Percentiles rank a stretch among this genome's conserved stretches.
Conservation (phyloP, 2,797 vertebrate species). For the Meda fulgida region DNA sequence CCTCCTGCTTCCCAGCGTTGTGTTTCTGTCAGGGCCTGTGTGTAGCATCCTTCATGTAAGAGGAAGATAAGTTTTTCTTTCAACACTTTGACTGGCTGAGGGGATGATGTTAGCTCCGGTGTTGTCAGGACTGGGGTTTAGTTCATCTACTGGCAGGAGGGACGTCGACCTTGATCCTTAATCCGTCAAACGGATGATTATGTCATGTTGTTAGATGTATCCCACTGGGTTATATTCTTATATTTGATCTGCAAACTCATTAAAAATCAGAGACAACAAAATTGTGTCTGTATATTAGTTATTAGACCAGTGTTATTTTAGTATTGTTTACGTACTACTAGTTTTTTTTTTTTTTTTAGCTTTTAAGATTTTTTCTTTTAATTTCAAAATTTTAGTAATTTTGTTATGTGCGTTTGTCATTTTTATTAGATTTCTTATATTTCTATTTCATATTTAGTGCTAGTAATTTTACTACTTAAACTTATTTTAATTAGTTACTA, state of each 20-base stretch:
- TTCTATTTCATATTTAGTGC: not conserved
- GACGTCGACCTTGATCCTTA: not conserved
- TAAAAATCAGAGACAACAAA: not conserved
- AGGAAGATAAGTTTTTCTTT: constrained; percentile 1
- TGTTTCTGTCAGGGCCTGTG: constrained; percentile 10
- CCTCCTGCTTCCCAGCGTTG: constrained; percentile 14
- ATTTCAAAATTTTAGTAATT: not conserved
- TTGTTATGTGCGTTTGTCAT: not conserved
- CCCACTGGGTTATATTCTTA: not conserved
- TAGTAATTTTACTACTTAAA: not conserved
- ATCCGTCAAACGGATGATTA: not conserved
- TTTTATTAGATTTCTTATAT: not conserved
- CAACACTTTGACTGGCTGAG: not conserved
- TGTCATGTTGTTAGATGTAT: not conserved
- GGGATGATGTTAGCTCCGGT: constrained; percentile 1
- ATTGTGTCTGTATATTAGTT: not conserved
- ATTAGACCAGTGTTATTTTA: not conserved
- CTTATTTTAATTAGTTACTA: not conserved
- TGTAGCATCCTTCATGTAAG: constrained; percentile 9
- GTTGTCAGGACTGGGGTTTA: constrained; percentile 2
- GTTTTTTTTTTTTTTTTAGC: not conserved
- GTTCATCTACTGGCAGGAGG: constrained; percentile 8
- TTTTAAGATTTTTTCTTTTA: too few species aligned
- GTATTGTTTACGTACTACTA: not conserved
- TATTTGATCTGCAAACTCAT: not conserved